phyloP scores from a whole-genome alignment of 1,140 invertebrate species.

The Pachypeltis micranthus region DNA sequence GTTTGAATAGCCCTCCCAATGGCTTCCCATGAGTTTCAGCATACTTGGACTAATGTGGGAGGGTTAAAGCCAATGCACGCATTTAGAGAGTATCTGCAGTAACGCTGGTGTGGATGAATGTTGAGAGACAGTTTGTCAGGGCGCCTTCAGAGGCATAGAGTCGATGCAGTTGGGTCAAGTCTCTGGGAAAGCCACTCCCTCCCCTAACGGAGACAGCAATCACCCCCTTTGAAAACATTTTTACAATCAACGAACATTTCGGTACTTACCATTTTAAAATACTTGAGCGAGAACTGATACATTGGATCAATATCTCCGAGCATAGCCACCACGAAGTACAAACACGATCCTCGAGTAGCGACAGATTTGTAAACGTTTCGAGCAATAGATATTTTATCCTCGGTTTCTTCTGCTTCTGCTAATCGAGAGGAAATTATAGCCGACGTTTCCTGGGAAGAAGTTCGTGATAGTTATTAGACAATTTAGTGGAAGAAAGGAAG shows the following conservation, averaged over 20 bases:
- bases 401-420: slow-evolving; percentile 68
- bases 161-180: neutral
- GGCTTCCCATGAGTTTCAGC: too few species aligned
- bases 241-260: neutral
- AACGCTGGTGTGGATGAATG: too few species aligned
- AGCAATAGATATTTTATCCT: slow-evolving; percentile 63
- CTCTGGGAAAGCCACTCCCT: neutral
- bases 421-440: slow-evolving; percentile 66
- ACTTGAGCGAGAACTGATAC: slow-evolving; percentile 89
- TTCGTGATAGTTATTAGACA: too few species aligned
- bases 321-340: slow-evolving; percentile 83
- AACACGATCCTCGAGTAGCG: slow-evolving; percentile 70
- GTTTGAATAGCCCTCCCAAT: too few species aligned
- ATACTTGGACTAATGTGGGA: too few species aligned
- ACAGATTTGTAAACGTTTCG: slow-evolving; percentile 74
- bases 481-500: too few species aligned
- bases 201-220: neutral
- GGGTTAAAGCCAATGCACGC: too few species aligned
- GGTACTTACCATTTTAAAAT: slow-evolving; percentile 57
- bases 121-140: neutral
- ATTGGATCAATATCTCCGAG: slow-evolving; percentile 84
- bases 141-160: neutral
- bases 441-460: slow-evolving; percentile 59
- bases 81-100: too few species aligned
- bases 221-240: neutral